These are phyloP conservation scores for Clistopyga incitator DNA, from an alignment of 2,888 invertebrate species.

Conservation along the genomic window DNA sequence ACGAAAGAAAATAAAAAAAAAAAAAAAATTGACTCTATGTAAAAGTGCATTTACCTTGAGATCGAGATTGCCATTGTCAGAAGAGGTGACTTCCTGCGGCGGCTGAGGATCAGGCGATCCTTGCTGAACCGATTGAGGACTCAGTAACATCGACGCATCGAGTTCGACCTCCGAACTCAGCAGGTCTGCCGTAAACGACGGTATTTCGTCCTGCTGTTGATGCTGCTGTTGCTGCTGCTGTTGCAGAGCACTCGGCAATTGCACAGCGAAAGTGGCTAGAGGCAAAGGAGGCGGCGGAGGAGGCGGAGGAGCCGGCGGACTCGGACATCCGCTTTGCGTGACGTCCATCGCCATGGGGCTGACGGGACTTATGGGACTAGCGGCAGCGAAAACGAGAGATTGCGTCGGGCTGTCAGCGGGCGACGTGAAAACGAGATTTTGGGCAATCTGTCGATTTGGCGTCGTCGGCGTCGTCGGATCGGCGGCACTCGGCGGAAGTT, in stretches of 20 bases:
- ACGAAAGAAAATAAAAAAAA: no score
- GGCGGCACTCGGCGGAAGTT: slow-evolving; percentile 95
- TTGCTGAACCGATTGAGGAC: slow-evolving; percentile 80
- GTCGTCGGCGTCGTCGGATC: slow-evolving; percentile 87
- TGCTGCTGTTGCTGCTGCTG: slow-evolving; percentile 76
- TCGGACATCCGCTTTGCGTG: slow-evolving; percentile 79
- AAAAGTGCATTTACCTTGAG: slow-evolving; percentile 76
- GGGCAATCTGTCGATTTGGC: slow-evolving; percentile 83
- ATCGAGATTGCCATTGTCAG: slow-evolving; percentile 81
- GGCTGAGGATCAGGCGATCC: slow-evolving; percentile 82
- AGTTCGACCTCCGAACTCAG: slow-evolving; percentile 83
- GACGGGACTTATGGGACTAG: slow-evolving; percentile 80
- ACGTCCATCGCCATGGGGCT: slow-evolving; percentile 82
- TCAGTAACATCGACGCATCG: slow-evolving; percentile 82
- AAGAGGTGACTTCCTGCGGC: slow-evolving; percentile 82
- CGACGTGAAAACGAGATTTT: slow-evolving; percentile 81
- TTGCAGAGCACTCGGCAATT: slow-evolving; percentile 78
- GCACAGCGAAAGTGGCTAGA: slow-evolving; percentile 82
- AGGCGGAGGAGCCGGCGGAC: slow-evolving; percentile 76
- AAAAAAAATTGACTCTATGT: background rate
- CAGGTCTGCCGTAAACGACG: slow-evolving; percentile 79
- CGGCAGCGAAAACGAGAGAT: slow-evolving; percentile 78
- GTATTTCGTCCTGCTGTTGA: slow-evolving; percentile 76
- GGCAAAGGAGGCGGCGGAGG: slow-evolving; percentile 84
- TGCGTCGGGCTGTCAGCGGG: slow-evolving; percentile 80